These are phyloP conservation scores for Drosophila jambulina DNA, from an alignment of 1,140 invertebrate species.

Conservation along the genomic window DNA sequence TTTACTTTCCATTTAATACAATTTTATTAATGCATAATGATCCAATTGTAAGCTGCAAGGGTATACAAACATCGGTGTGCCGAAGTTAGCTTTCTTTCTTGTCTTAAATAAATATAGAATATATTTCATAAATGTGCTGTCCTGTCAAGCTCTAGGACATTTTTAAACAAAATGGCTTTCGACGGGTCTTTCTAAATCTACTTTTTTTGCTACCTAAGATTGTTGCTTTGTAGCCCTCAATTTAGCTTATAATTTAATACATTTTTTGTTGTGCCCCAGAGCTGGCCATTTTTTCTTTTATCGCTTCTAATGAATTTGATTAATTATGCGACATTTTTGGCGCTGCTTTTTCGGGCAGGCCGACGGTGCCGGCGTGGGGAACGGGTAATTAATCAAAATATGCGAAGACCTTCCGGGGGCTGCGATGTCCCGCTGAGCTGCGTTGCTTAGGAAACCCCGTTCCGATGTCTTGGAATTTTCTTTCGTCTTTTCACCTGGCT, in stretches of 20 bases:
- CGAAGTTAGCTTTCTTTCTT: too few species aligned
- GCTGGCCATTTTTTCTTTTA: conserved; percentile 19
- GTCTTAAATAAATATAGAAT: neutral
- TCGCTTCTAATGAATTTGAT: conserved; percentile 73
- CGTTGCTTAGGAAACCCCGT: conserved; percentile 42
- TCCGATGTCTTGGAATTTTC: conserved; percentile 68
- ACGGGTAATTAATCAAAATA: conserved; percentile 78
- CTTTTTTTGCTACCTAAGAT: conserved; percentile 3
- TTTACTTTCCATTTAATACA: too few species aligned
- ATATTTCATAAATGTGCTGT: neutral
- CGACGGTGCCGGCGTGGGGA: neutral
- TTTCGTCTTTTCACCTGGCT: conserved; percentile 32
- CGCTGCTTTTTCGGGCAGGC: conserved; percentile 42
- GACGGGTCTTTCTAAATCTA: neutral
- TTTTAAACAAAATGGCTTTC: neutral
- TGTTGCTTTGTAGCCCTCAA: neutral
- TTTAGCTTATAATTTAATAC: conserved; percentile 4
- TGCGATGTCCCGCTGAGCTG: conserved; percentile 42
- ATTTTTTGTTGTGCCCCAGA: neutral
- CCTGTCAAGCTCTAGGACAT: neutral
- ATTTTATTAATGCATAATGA: too few species aligned
- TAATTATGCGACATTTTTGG: conserved; percentile 72
- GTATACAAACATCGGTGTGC: too few species aligned
- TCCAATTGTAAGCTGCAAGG: too few species aligned
- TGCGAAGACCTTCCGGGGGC: conserved; percentile 21